These are phyloP conservation scores for Alethe diademata DNA, from an alignment of 2,113 vertebrate genomes.

Conservation along the genomic window DNA sequence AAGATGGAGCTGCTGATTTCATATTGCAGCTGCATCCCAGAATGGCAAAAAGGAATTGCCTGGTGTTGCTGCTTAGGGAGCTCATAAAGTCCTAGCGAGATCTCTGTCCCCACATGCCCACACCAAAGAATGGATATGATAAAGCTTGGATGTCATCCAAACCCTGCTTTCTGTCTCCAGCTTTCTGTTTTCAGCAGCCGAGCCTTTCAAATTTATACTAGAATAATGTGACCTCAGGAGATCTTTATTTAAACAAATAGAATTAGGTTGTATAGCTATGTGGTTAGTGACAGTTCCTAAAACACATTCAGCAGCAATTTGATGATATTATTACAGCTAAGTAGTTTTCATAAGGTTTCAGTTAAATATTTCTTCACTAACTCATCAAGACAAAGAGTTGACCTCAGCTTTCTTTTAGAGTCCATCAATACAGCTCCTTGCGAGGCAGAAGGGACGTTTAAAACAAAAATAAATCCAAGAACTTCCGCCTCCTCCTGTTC, in stretches of 20 bases:
- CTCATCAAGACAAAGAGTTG: constrained; percentile 44
- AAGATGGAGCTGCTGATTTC: neutral
- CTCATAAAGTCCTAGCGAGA: neutral
- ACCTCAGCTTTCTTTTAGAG: constrained; percentile 13
- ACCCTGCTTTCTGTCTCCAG: neutral
- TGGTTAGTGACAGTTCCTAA: constrained; percentile 19
- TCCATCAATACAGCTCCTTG: constrained; percentile 5
- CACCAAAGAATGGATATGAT: neutral
- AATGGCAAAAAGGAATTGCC: neutral
- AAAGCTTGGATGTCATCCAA: constrained; percentile 3
- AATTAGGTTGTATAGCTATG: constrained; percentile 35
- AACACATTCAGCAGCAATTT: constrained; percentile 14
- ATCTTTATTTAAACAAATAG: constrained; percentile 47
- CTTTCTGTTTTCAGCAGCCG: neutral
- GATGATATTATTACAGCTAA: constrained; percentile 31
- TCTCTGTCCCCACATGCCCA: neutral
- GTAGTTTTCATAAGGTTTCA: constrained; percentile 2
- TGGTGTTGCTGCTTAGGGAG: fast-evolving
- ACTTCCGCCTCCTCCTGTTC: constrained; percentile 33
- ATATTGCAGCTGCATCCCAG: neutral
- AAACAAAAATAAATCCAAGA: constrained; percentile 10
- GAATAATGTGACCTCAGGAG: constrained; percentile 8
- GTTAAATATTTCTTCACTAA: constrained; percentile 43
- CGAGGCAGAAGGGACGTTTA: neutral
- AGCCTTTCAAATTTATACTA: constrained; percentile 4